These are phyloP conservation scores for Megamerina dolium DNA, from an alignment of 2,888 invertebrate species.

Conservation along the genomic window DNA sequence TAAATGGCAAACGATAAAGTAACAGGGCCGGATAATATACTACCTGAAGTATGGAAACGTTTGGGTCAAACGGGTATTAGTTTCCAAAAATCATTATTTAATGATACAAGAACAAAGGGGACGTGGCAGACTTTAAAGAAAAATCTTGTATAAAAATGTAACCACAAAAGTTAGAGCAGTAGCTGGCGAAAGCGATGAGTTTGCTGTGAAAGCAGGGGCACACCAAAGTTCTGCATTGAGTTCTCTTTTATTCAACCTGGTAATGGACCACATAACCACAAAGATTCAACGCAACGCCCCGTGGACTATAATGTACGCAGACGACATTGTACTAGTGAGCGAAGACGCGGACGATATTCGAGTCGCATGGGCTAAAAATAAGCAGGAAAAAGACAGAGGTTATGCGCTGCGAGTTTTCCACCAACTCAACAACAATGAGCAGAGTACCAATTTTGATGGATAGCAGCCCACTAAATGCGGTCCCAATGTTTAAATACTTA, in stretches of 20 bases:
- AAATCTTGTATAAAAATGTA: too few relatives aligned
- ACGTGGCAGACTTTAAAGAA: too few relatives aligned
- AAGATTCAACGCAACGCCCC: not conserved
- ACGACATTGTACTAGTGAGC: not conserved
- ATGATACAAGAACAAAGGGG: too few relatives aligned
- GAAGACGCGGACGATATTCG: not conserved
- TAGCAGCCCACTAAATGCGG: not conserved
- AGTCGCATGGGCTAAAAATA: not conserved
- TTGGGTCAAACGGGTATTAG: too few relatives aligned
- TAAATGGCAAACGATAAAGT: too few relatives aligned
- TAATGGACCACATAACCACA: not conserved
- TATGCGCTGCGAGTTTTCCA: not conserved
- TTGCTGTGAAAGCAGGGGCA: not conserved
- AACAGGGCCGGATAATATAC: too few relatives aligned
- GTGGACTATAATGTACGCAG: not conserved
- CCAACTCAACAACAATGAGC: not conserved
- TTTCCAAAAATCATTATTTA: too few relatives aligned
- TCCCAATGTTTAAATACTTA: not conserved
- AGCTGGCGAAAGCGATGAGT: not conserved
- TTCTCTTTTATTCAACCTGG: not conserved
- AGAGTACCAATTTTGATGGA: not conserved
- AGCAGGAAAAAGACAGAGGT: not conserved
- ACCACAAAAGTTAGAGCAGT: not conserved
- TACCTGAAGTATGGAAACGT: too few relatives aligned
- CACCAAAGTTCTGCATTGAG: not conserved